Percentiles rank a stretch among this genome's conserved stretches.
phyloP scores from a whole-genome alignment of 2,888 invertebrate genomes.

The Microplitis deprimator region DNA sequence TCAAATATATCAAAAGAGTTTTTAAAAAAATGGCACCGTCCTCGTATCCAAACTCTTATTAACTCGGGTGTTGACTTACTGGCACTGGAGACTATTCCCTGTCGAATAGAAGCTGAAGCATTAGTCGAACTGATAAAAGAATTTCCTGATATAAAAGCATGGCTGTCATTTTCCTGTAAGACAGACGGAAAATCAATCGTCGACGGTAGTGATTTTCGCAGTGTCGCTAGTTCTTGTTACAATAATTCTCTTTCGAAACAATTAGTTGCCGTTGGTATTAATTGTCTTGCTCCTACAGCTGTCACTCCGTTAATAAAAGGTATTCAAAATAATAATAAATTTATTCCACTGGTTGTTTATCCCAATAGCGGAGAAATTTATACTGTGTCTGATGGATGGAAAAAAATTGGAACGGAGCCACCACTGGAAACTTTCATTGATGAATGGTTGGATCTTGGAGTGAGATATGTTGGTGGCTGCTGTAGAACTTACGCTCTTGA shows the following conservation, averaged over 20 bases:
- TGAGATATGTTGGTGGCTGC: constrained; percentile 89
- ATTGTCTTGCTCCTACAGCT: constrained; percentile 83
- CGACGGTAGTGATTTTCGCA: constrained; percentile 85
- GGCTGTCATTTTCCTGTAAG: constrained; percentile 87
- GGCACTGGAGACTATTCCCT: constrained; percentile 92
- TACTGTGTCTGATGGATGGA: constrained; percentile 77
- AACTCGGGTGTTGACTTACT: constrained; percentile 87
- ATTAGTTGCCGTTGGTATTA: constrained; percentile 88
- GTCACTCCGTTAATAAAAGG: constrained; percentile 76
- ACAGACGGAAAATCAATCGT: constrained; percentile 79
- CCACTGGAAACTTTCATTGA: constrained; percentile 80
- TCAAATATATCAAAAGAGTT: constrained; percentile 76
- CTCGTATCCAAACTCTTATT: constrained; percentile 83
- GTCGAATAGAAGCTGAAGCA: constrained; percentile 85
- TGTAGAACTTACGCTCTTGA: constrained; percentile 88
- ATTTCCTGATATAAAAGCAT: constrained; percentile 84
- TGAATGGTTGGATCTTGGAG: constrained; percentile 85
- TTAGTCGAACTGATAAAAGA: constrained; percentile 84
- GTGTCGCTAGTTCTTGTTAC: constrained; percentile 80
- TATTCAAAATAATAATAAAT: constrained; percentile 71
- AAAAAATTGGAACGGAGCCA: constrained; percentile 77
- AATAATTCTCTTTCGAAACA: constrained; percentile 75
- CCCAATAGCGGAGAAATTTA: constrained; percentile 92
- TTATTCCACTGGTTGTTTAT: constrained; percentile 86
- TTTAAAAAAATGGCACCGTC: constrained; percentile 87